These are phyloP conservation scores for Athripsodes cinereus DNA, from an alignment of 2,888 invertebrate species.

Conservation along the genomic window DNA sequence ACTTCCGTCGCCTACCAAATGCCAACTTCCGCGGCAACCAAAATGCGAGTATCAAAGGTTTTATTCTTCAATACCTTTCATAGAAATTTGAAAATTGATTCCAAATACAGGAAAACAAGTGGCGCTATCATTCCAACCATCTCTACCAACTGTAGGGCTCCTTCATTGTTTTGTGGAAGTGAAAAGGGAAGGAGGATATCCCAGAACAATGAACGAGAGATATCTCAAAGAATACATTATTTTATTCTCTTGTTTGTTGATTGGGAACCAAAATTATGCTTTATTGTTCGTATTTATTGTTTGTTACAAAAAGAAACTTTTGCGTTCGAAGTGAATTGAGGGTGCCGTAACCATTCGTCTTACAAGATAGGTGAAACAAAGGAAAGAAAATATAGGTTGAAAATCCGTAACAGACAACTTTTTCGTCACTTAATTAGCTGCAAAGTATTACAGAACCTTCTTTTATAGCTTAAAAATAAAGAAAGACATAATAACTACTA, in stretches of 20 bases:
- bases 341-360: not conserved
- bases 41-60: slow-evolving; percentile 18
- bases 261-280: not conserved
- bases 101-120: slow-evolving; percentile 14
- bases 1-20: slow-evolving; percentile 24
- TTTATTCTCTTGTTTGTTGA: slow-evolving; percentile 1
- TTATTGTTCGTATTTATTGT: not conserved
- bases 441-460: no score
- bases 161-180: not conserved
- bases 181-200: not conserved
- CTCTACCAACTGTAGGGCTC: not conserved
- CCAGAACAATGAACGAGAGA: not conserved
- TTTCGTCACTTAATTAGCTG: no score
- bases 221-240: slow-evolving; percentile 1
- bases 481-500: no score
- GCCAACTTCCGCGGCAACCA: slow-evolving; percentile 23
- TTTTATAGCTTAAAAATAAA: no score
- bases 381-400: no score
- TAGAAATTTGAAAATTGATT: slow-evolving; percentile 23
- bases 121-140: slow-evolving; percentile 7
- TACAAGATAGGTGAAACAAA: not conserved
- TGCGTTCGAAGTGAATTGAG: not conserved
- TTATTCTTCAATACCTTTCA: slow-evolving; percentile 7
- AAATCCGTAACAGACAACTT: no score
- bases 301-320: not conserved